phyloP scores from a whole-genome alignment of 2,113 vertebrate genomes.

The Semicossyphus pulcher region DNA sequence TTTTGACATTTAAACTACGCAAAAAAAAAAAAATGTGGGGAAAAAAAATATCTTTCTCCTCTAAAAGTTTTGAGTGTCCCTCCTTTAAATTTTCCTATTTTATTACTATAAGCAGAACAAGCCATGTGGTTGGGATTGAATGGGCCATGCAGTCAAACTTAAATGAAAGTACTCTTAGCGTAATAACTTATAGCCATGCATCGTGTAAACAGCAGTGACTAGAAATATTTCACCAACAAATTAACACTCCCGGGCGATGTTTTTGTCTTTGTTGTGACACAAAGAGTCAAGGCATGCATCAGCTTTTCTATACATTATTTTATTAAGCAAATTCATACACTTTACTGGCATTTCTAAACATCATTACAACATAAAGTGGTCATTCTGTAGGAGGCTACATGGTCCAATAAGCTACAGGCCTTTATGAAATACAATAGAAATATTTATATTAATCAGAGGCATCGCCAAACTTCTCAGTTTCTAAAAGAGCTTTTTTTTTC shows the following conservation, averaged over 20 bases:
- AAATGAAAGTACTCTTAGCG: too few species aligned
- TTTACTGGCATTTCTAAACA: conserved; percentile 61
- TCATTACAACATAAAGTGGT: conserved; percentile 58
- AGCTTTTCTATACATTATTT: conserved; percentile 52
- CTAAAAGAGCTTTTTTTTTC: conserved; percentile 79
- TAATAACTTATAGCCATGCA: too few species aligned
- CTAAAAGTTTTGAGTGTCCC: too few species aligned
- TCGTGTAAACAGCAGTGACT: neutral
- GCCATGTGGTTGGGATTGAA: too few species aligned
- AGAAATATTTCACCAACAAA: neutral
- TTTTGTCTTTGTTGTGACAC: neutral
- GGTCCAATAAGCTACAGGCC: conserved; percentile 61
- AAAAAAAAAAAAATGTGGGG: too few species aligned
- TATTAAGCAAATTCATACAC: conserved; percentile 69
- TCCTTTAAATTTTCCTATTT: too few species aligned
- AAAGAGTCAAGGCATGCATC: conserved; percentile 17
- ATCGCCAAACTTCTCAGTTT: conserved; percentile 52
- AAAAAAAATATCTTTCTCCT: too few species aligned
- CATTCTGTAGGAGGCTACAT: conserved; percentile 54
- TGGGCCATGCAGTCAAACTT: too few species aligned
- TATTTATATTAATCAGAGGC: conserved; percentile 79
- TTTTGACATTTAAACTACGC: too few species aligned
- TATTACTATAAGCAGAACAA: too few species aligned
- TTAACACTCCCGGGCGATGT: neutral
- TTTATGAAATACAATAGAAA: conserved; percentile 70